A percentile compares a stretch with the other conserved stretches of the same genome.
Conservation (phyloP, 2,888 invertebrate species). For the Thymelicus acteon region DNA sequence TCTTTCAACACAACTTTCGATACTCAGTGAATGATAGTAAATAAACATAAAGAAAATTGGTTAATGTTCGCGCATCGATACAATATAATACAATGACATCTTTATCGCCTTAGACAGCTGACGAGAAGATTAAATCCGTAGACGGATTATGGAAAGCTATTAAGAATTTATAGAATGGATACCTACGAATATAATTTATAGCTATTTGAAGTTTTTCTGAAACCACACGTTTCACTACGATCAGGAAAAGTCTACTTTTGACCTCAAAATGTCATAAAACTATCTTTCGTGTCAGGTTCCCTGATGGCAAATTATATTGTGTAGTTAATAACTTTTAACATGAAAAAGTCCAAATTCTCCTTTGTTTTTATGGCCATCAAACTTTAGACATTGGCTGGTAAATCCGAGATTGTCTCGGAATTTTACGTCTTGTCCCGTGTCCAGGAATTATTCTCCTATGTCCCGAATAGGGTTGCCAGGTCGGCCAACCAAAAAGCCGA, state of each 20-base stretch:
- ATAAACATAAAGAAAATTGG: neutral
- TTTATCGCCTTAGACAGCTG: neutral
- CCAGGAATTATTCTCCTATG: too few relatives aligned
- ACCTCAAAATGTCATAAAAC: too few relatives aligned
- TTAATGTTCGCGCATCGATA: neutral
- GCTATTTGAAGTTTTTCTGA: neutral
- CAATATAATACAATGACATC: neutral
- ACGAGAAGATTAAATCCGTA: neutral
- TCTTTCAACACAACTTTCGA: neutral
- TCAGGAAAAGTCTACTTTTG: neutral
- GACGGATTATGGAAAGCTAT: neutral
- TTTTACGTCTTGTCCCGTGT: too few relatives aligned
- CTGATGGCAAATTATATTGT: too few relatives aligned
- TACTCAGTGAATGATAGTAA: neutral
- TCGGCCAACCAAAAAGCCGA: too few relatives aligned
- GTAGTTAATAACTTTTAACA: too few relatives aligned
- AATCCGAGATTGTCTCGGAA: too few relatives aligned
- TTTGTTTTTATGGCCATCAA: too few relatives aligned
- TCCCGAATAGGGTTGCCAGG: too few relatives aligned
- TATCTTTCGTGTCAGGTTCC: too few relatives aligned
- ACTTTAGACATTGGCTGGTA: too few relatives aligned
- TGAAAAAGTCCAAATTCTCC: too few relatives aligned
- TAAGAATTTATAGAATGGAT: neutral
- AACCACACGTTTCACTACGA: neutral
- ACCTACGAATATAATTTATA: neutral